A percentile compares a stretch with the other conserved stretches of the same genome.
Conservation (phyloP, 2,113 vertebrate genomes). For the Chlorodrepanis virens region DNA sequence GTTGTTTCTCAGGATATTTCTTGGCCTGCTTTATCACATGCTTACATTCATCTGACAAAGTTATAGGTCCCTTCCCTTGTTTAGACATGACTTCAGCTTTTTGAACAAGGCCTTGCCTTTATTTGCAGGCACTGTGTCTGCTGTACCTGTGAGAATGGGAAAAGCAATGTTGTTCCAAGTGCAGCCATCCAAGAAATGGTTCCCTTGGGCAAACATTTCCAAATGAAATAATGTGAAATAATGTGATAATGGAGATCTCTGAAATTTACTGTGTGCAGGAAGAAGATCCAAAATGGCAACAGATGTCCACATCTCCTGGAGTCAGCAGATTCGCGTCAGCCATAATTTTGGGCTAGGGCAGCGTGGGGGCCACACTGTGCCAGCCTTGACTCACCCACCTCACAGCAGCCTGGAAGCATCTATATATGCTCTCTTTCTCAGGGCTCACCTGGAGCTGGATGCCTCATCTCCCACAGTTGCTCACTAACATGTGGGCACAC, state of each 20-base stretch:
- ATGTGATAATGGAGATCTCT: background rate
- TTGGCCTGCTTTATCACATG: background rate
- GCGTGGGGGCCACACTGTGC: background rate
- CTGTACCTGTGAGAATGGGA: background rate
- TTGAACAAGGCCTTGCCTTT: background rate
- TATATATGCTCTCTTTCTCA: background rate
- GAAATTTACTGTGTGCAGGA: background rate
- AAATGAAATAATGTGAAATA: background rate
- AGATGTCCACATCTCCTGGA: rapidly evolving
- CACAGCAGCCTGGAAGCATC: background rate
- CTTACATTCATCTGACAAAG: background rate
- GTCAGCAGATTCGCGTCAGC: background rate
- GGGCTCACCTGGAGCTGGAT: background rate
- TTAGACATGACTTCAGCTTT: background rate
- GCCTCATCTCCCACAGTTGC: background rate
- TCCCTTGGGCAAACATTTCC: background rate
- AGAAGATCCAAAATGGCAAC: background rate
- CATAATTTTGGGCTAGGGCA: background rate
- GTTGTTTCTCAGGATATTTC: background rate
- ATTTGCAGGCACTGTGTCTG: background rate
- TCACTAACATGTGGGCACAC: background rate
- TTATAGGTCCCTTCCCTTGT: background rate
- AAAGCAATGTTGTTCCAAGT: background rate
- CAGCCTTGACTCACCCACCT: background rate
- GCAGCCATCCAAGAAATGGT: background rate